Conservation (phyloP, 2,888 invertebrate species). For the Gymnocheta viridis region DNA sequence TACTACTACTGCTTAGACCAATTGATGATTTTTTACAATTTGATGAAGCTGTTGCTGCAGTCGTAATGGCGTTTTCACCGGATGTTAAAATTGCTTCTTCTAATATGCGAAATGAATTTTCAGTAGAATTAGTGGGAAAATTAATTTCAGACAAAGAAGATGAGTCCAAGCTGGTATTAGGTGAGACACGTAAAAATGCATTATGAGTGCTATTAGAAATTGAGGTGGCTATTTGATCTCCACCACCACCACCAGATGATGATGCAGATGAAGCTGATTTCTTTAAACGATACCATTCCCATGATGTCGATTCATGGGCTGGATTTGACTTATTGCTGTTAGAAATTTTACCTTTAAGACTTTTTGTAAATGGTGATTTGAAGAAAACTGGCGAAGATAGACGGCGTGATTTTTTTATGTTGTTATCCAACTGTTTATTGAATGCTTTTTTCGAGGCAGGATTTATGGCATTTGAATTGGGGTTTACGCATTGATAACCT, state of each 20-base stretch:
- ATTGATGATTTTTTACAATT: constrained; percentile 71
- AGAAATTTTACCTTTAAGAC: constrained; percentile 75
- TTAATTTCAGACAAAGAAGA: constrained; percentile 79
- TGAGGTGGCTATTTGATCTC: neutral
- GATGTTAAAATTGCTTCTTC: constrained; percentile 78
- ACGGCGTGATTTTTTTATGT: constrained; percentile 81
- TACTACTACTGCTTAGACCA: constrained; percentile 77
- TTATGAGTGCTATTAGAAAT: constrained; percentile 55
- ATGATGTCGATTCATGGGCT: constrained; percentile 81
- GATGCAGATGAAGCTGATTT: constrained; percentile 72
- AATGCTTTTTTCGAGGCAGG: constrained; percentile 65
- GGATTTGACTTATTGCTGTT: constrained; percentile 72
- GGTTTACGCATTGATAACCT: constrained; percentile 76
- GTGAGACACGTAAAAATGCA: constrained; percentile 65
- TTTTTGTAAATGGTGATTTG: constrained; percentile 83
- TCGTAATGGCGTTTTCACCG: constrained; percentile 71
- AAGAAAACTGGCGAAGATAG: constrained; percentile 85
- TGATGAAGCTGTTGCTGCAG: constrained; percentile 67
- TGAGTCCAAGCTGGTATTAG: constrained; percentile 73
- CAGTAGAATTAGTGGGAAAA: constrained; percentile 77
- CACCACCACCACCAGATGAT: constrained; percentile 30
- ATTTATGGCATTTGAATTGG: constrained; percentile 71
- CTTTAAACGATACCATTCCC: constrained; percentile 82
- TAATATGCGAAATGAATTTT: constrained; percentile 79
- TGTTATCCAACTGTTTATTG: constrained; percentile 53